A percentile compares a stretch with the other conserved stretches of the same genome.
These are phyloP conservation scores for Caenorhabditis zanzibari DNA, from an alignment of 2,888 invertebrate species.

Conservation along the genomic window DNA sequence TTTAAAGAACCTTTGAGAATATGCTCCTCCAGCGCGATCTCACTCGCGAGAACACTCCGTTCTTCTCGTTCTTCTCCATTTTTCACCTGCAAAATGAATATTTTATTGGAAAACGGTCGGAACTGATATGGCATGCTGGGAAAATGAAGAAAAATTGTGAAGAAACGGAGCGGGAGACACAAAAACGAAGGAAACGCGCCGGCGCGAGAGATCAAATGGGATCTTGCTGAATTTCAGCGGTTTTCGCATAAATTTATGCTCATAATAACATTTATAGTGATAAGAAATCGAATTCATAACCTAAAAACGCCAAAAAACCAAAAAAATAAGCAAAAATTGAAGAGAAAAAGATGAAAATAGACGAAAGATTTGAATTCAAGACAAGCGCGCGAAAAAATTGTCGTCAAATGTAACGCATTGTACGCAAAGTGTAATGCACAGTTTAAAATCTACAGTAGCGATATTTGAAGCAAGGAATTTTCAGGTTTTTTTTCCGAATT, in stretches of 20 bases:
- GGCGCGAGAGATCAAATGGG: slow-evolving; percentile 1
- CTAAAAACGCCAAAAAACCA: background rate
- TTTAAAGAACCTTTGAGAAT: slow-evolving; percentile 59
- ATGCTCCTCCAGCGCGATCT: slow-evolving; percentile 64
- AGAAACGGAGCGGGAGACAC: slow-evolving; percentile 1
- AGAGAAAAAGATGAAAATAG: background rate
- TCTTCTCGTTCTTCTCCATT: slow-evolving; percentile 66
- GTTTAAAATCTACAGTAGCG: background rate
- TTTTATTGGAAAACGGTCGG: background rate
- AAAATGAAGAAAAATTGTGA: slow-evolving; percentile 33
- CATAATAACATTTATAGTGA: too few relatives aligned
- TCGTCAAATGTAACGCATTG: background rate
- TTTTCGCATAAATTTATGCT: too few relatives aligned
- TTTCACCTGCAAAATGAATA: slow-evolving; percentile 30
- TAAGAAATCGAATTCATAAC: background rate
- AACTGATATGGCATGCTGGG: background rate
- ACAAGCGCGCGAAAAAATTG: background rate
- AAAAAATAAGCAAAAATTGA: background rate
- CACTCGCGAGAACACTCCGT: slow-evolving; percentile 63
- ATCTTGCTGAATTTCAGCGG: background rate
- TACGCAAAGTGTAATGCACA: slow-evolving; percentile 11
- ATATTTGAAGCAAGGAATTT: background rate
- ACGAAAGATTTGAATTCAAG: background rate
- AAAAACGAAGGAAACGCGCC: slow-evolving; percentile 7
- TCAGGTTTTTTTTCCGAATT: background rate